Conservation (phyloP, 2,113 vertebrate species). For the Etheostoma spectabile region DNA sequence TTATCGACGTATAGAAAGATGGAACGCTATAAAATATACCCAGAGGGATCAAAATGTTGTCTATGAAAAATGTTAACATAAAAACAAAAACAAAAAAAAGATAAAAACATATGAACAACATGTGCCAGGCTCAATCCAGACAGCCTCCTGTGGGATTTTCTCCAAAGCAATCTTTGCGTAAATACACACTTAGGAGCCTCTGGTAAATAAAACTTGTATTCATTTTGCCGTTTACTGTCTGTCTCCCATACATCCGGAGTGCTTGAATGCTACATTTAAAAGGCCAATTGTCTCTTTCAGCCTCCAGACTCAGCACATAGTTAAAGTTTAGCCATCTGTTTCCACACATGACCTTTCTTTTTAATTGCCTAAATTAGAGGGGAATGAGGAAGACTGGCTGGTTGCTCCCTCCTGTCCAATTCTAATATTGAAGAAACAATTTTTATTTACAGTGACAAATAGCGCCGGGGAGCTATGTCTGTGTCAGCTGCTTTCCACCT, state of each 20-base stretch:
- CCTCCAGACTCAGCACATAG: slow-evolving; percentile 59
- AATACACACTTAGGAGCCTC: slow-evolving; percentile 27
- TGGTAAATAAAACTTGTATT: slow-evolving; percentile 32
- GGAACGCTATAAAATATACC: slow-evolving; percentile 23
- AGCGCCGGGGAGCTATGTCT: slow-evolving; percentile 42
- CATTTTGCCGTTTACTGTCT: slow-evolving; percentile 35
- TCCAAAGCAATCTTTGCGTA: slow-evolving; percentile 15
- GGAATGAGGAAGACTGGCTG: slow-evolving; percentile 72
- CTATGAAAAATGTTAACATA: slow-evolving; percentile 4
- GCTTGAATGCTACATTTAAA: slow-evolving; percentile 56
- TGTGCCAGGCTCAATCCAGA: slow-evolving; percentile 1
- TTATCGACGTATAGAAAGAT: slow-evolving; percentile 4
- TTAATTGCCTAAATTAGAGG: slow-evolving; percentile 80
- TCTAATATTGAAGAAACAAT: slow-evolving; percentile 74
- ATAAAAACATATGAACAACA: slow-evolving; percentile 3
- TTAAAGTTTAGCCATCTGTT: slow-evolving; percentile 78
- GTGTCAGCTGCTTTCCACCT: slow-evolving; percentile 83
- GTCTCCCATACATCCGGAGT: slow-evolving; percentile 41
- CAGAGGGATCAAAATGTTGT: slow-evolving; percentile 15
- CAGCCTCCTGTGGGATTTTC: slow-evolving; percentile 20
- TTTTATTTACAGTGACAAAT: slow-evolving; percentile 80
- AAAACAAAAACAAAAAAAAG: too few species aligned
- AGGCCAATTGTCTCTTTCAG: slow-evolving; percentile 73
- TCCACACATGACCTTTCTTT: slow-evolving; percentile 82
- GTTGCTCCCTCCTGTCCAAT: slow-evolving; percentile 70